Conservation (phyloP, 2,888 invertebrate species). For the Girardia tigrina region DNA sequence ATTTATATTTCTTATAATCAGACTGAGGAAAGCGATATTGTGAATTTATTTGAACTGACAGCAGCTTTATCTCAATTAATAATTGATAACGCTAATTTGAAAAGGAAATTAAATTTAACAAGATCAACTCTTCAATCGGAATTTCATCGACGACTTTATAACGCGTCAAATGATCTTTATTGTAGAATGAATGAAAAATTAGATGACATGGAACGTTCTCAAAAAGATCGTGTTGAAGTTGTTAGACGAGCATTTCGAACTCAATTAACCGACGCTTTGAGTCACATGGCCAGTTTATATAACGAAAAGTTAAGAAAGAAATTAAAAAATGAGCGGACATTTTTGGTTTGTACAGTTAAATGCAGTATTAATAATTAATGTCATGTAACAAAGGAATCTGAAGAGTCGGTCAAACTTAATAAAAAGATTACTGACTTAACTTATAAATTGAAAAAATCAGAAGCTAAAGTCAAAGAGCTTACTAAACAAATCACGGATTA, state of each 20-base stretch:
- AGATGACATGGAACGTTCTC: conserved; percentile 44
- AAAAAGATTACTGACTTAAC: background rate
- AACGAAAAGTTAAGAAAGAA: conserved; percentile 8
- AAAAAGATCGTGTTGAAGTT: conserved; percentile 44
- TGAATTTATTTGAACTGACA: background rate
- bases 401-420: background rate
- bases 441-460: background rate
- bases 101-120: background rate
- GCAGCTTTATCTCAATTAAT: background rate
- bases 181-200: conserved; percentile 46
- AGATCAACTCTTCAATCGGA: background rate
- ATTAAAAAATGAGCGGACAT: background rate
- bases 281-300: background rate
- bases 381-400: too few relatives aligned
- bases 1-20: background rate
- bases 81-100: background rate
- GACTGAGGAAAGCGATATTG: background rate
- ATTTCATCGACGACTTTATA: background rate
- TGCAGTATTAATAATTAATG: too few relatives aligned
- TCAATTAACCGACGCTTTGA: conserved; percentile 45
- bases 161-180: conserved; percentile 38
- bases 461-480: background rate
- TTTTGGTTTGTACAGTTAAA: background rate
- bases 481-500: background rate
- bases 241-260: conserved; percentile 45